phyloP scores from a whole-genome alignment of 2,888 invertebrate genomes.

The Hirtodrosophila duncani region DNA sequence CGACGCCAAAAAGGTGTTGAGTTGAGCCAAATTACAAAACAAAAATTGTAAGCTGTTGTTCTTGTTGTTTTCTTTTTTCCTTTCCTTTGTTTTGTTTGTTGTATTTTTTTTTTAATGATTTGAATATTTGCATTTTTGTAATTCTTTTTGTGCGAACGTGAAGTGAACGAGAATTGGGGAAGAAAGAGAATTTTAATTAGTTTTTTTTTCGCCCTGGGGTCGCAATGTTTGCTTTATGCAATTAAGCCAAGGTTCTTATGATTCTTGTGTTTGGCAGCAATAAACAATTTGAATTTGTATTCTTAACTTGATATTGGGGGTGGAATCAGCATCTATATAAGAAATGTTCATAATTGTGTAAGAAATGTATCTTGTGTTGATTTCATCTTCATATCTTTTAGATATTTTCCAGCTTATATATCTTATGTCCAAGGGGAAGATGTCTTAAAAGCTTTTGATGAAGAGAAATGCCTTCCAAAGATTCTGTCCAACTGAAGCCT shows the following conservation, averaged over 20 bases:
- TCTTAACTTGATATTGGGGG: too few species aligned
- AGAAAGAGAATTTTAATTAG: slow-evolving; percentile 56
- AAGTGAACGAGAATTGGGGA: slow-evolving; percentile 7
- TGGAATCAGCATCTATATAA: too few species aligned
- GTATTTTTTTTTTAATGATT: slow-evolving; percentile 47
- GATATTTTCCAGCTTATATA: too few species aligned
- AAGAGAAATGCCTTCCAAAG: too few species aligned
- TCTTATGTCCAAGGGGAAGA: too few species aligned
- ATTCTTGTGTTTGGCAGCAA: slow-evolving; percentile 19
- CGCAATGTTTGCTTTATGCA: slow-evolving; percentile 28
- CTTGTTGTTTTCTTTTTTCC: slow-evolving; percentile 6
- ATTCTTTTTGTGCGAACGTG: slow-evolving; percentile 2
- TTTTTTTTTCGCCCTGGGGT: slow-evolving; percentile 11
- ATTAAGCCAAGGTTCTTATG: slow-evolving; percentile 39
- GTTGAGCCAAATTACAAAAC: slow-evolving; percentile 47
- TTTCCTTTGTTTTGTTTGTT: slow-evolving; percentile 16
- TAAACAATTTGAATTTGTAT: slow-evolving; percentile 33
- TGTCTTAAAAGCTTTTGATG: too few species aligned
- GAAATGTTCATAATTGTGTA: too few species aligned
- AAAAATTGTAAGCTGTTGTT: slow-evolving; percentile 19
- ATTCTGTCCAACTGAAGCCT: too few species aligned
- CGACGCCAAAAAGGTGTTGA: slow-evolving; percentile 54
- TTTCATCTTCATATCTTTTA: too few species aligned
- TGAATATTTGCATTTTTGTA: slow-evolving; percentile 44
- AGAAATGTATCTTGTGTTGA: too few species aligned